Conservation (phyloP, 2,113 vertebrate genomes). For the Crocuta crocuta region DNA sequence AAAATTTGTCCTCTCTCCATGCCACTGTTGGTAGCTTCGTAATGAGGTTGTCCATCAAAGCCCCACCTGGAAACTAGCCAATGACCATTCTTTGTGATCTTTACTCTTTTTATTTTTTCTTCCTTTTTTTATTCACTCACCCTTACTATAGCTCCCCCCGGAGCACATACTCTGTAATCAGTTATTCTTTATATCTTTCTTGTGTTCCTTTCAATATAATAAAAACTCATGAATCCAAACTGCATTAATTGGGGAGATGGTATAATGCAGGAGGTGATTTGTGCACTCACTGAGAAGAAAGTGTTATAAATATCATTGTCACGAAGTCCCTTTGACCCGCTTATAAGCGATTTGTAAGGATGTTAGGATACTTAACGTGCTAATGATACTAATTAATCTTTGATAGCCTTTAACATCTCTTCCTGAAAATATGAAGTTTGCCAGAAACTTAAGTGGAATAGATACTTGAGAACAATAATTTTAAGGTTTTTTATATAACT, state of each 20-base stretch:
- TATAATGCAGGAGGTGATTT: not conserved
- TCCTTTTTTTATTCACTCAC: not conserved
- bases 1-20: not conserved
- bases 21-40: rapidly evolving
- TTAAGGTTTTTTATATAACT: not conserved
- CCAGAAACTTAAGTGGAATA: not conserved
- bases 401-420: not conserved
- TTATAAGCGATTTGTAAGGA: not conserved
- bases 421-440: not conserved
- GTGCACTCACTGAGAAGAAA: not conserved
- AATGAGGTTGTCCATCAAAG: not conserved
- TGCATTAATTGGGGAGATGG: too few relatives aligned
- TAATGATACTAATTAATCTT: not conserved
- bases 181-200: not conserved
- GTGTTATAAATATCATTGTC: not conserved
- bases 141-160: not conserved
- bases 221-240: not conserved
- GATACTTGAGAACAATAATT: not conserved
- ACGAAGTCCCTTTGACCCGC: not conserved
- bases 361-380: not conserved
- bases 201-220: not conserved
- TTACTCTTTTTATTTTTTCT: not conserved
- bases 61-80: not conserved
- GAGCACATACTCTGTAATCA: not conserved
- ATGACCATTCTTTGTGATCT: not conserved